These are phyloP conservation scores for Clavelina lepadiformis DNA, from an alignment of 23 tunicate species.

Conservation along the genomic window DNA sequence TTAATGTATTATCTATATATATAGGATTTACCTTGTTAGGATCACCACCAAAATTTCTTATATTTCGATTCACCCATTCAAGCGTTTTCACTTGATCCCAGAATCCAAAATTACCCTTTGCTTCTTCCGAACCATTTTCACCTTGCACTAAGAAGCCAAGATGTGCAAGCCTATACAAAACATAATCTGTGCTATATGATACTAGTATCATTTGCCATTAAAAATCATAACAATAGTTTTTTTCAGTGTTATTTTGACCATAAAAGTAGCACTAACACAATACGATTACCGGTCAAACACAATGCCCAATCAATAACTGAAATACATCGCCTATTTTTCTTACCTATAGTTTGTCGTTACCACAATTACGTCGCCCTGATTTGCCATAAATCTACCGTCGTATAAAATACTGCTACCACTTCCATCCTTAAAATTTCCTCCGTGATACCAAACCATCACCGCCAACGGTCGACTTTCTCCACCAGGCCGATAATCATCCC, in stretches of 20 bases:
- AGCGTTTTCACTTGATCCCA: conserved; percentile 64
- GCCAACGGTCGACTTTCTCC: conserved; percentile 8
- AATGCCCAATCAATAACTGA: background rate
- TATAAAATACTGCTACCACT: conserved; percentile 32
- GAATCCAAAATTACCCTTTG: conserved; percentile 59
- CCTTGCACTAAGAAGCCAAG: conserved; percentile 71
- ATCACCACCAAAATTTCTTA: conserved; percentile 61
- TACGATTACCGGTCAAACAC: background rate
- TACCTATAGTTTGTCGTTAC: conserved; percentile 51
- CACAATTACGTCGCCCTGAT: conserved; percentile 38
- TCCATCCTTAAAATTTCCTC: conserved; percentile 41
- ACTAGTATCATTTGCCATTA: no score
- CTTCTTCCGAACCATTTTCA: conserved; percentile 34
- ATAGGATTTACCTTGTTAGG: conserved; percentile 51
- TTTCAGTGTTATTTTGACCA: background rate
- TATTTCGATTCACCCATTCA: conserved; percentile 62
- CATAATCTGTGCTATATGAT: background rate
- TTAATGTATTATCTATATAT: background rate
- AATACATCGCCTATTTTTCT: background rate
- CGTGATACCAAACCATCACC: conserved; percentile 30
- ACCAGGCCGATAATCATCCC: background rate
- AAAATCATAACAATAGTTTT: background rate
- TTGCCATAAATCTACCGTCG: conserved; percentile 46
- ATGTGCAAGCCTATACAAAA: conserved; percentile 67
- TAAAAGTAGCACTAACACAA: no score